Conservation (phyloP, 2,797 vertebrate species). For the Hydrolagus colliei region DNA sequence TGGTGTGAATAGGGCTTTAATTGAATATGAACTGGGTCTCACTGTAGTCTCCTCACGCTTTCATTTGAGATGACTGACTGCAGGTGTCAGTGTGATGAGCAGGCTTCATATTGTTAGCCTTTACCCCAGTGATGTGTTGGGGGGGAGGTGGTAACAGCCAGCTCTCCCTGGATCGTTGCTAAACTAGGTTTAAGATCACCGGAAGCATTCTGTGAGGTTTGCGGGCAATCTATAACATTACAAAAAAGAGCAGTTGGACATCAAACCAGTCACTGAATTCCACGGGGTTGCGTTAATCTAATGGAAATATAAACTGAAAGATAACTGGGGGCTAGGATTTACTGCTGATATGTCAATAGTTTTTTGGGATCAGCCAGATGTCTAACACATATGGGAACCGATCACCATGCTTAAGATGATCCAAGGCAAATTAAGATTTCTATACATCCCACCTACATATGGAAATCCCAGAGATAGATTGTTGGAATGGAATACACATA, state of each 20-base stretch:
- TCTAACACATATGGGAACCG: too few relatives aligned
- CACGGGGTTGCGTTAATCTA: neutral
- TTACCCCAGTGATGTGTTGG: conserved; percentile 2
- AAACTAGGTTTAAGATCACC: neutral
- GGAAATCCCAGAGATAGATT: too few relatives aligned
- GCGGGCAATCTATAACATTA: neutral
- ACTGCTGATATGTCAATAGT: too few relatives aligned
- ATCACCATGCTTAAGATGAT: too few relatives aligned
- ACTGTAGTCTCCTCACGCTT: conserved; percentile 36
- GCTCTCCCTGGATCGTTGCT: neutral
- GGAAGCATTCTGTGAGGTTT: neutral
- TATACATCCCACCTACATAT: too few relatives aligned
- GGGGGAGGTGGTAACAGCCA: neutral
- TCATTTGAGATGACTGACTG: conserved; percentile 37
- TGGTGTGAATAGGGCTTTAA: conserved; percentile 45
- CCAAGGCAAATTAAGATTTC: too few relatives aligned
- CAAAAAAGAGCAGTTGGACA: neutral
- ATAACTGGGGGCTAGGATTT: neutral
- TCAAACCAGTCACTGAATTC: neutral
- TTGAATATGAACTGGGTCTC: conserved; percentile 39
- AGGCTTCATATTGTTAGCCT: conserved; percentile 31
- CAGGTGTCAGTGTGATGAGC: conserved; percentile 34
- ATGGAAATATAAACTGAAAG: too few relatives aligned
- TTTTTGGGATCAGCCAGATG: too few relatives aligned
- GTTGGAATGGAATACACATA: too few relatives aligned